A percentile compares a stretch with the other conserved stretches of the same genome.
These are phyloP conservation scores for Drosophila mojavensis DNA, from an alignment of 1,140 invertebrate species.

Conservation along the genomic window DNA sequence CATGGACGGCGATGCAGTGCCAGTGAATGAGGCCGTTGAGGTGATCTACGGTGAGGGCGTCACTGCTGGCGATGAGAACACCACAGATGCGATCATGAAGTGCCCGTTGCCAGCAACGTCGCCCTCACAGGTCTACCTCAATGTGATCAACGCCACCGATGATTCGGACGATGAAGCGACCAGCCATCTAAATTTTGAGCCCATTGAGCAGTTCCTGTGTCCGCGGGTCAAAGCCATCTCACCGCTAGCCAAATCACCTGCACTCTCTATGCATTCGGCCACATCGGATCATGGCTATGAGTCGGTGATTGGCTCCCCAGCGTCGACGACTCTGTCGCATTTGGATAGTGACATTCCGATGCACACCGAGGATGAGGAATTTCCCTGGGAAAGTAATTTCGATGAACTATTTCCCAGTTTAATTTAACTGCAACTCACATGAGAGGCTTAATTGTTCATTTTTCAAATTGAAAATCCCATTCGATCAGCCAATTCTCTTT, in stretches of 20 bases:
- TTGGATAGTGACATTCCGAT: slow-evolving; percentile 29
- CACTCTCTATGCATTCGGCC: slow-evolving; percentile 68
- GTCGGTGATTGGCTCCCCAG: slow-evolving; percentile 85
- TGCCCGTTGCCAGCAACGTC: slow-evolving; percentile 80
- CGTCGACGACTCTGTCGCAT: slow-evolving; percentile 40
- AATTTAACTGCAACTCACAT: slow-evolving; percentile 41
- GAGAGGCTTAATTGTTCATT: slow-evolving; percentile 25
- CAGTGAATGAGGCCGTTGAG: slow-evolving; percentile 85
- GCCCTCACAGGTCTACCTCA: slow-evolving; percentile 80
- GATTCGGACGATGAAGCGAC: slow-evolving; percentile 83
- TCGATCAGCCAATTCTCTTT: slow-evolving; percentile 32
- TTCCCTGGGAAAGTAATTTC: slow-evolving; percentile 72
- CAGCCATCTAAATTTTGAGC: slow-evolving; percentile 83
- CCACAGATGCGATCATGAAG: slow-evolving; percentile 74
- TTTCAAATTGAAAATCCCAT: slow-evolving; percentile 60
- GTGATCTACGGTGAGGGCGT: slow-evolving; percentile 78
- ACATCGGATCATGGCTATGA: slow-evolving; percentile 87
- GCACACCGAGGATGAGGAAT: slow-evolving; percentile 61
- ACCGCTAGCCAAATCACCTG: slow-evolving; percentile 74
- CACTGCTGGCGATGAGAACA: slow-evolving; percentile 45
- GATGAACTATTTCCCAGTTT: slow-evolving; percentile 78
- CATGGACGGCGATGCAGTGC: slow-evolving; percentile 87
- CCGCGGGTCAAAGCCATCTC: slow-evolving; percentile 77
- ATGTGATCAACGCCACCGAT: slow-evolving; percentile 84
- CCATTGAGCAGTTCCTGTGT: slow-evolving; percentile 77